These are phyloP conservation scores for Heliornis fulica DNA, from an alignment of 2,113 vertebrate genomes.

Conservation along the genomic window DNA sequence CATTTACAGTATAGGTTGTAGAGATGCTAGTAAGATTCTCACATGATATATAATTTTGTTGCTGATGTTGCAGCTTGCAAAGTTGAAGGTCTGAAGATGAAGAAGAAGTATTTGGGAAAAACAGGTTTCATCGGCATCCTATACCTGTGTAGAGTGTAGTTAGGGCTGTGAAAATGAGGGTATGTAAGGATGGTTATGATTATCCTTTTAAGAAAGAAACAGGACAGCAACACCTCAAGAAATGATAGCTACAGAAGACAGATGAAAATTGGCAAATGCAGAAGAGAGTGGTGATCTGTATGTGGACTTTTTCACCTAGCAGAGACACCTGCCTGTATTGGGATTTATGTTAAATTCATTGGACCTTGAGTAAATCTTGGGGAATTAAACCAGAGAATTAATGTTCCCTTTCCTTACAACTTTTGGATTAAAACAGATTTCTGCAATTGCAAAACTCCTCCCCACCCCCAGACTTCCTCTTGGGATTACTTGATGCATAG, in stretches of 20 bases:
- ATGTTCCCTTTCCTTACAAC: not conserved
- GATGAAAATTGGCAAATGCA: not conserved
- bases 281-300: not conserved
- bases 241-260: not conserved
- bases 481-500: slow-evolving; percentile 10
- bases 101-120: not conserved
- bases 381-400: not conserved
- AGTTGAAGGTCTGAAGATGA: not conserved
- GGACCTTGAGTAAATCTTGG: not conserved
- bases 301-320: not conserved
- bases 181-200: not conserved
- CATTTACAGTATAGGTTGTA: not conserved
- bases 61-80: not conserved
- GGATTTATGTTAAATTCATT: not conserved
- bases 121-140: not conserved
- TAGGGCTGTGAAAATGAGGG: not conserved
- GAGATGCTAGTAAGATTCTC: not conserved
- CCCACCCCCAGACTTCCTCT: not conserved
- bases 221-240: not conserved
- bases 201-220: not conserved
- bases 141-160: not conserved
- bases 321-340: not conserved
- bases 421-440: not conserved
- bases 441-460: not conserved
- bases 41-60: not conserved